Base-by-base conservation (phyloP, 2,888 invertebrate genomes). In the Ichneumon xanthorius region DNA sequence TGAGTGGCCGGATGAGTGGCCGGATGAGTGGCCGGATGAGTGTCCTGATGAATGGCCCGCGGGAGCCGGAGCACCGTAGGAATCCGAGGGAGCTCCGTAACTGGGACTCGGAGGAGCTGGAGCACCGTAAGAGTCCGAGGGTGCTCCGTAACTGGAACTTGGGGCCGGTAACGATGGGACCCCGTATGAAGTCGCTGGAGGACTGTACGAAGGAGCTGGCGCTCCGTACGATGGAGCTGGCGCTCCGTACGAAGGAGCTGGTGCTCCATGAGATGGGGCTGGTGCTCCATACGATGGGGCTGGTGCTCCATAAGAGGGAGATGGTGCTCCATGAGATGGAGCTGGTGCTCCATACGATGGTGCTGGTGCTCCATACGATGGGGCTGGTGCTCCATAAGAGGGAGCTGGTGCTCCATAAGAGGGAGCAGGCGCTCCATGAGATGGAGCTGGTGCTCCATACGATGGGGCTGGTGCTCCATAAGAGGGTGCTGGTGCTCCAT, bases 281-380 rank as follows among this genome's bases (percentile, higher is more conserved):
- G 88, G 89, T 16, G 87, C 84, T 6, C 87, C 87, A 19, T 80
- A 58, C 37, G 81, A 65, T n/a, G 77, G 53, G 45, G 75, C 50
- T 37, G 87, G 85, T 26, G 85, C 80, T 30, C 84, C 85, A 33
- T 88, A 86, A 30, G 82, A 81, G 5, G 82, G 78, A 6, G 86
- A 73, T 33, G 88, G 88, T 11, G 80, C 78, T 19, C 78, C 82
- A n/a, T 87, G 67, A 78, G 91, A 84, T 33, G 90, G 87, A 61
- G 89, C 55, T 3, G 90, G 91, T 16, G 92, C 91, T 85, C 92
- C 40, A 11, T 92, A 9, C 0, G 19, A 22, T 2, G 19, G 19
- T 0, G 22, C 11, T 4, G 19, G 19, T 16, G 11, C 19, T 55
- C 11, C 19, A 9, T 55, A 9, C 2, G 22, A n/a, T 1, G 19